Evolutionary conservation across 2,113 vertebrate genomes (phyloP), one percentile per base, ranked within the genome.

Genomic region (Trogon melanurus): DNA sequence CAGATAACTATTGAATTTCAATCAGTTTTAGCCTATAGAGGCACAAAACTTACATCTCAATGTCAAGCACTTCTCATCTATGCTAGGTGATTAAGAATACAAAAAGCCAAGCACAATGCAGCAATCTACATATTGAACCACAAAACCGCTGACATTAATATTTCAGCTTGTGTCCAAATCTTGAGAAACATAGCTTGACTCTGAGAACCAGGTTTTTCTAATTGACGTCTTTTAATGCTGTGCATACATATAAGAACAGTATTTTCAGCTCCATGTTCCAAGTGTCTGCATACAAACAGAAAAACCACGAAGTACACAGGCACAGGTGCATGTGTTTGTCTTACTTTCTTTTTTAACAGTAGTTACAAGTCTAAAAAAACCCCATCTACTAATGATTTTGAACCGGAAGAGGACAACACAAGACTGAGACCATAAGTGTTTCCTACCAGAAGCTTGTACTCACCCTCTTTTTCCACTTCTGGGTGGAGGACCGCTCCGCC

Each of bases 391-490:
- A 18, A 48, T 4, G 18, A 53, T 25, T 87, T 29, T 47, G 45
- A 85, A 51, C 8, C 16, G 34, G 23, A n/a, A 64, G 16, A 86
- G 36, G 57, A 71, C 6, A 20, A 85, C 11, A 30, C 11, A 71
- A 19, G 34, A 50, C 12, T 16, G 48, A 3, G 26, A 22, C 13
- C 6, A 51, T 2, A 2, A 11, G 17, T 36, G 36, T 51, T 51
- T 71, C 51, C 44, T 29, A 69, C 23, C 21, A 65, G 11, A 72
- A 65, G 34, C 16, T 48, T 25, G 23, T n/a, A 98, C 99, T 98
- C 93, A 99, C 99, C 99, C 99, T 97, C 99, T 98, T 89, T 99
- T 99, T 10, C 99, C 98, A 50, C 97, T 93, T 97, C 99, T 99
- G 93, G 98, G 92, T 51, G 98, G 98, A 41, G 98, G 98, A 16